Base-by-base conservation (phyloP, 1,140 invertebrate species). In the Drosophila albomicans region DNA sequence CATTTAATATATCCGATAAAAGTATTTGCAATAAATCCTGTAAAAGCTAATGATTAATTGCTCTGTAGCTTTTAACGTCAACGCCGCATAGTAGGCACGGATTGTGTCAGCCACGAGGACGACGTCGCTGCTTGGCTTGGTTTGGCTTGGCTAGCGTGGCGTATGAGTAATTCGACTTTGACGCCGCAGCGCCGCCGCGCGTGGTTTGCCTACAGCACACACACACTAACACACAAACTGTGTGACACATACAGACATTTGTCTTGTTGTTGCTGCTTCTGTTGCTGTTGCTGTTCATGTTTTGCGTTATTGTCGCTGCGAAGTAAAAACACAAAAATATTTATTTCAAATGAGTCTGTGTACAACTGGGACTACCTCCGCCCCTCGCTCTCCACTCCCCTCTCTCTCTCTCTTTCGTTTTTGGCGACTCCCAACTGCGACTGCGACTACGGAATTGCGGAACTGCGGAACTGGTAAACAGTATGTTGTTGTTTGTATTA, bases 1-100 rank as follows among this genome's bases (percentile, higher is more conserved):
- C 85, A 89, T 89, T 89, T 89, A 90, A 89, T 89, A 89, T 89
- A 89, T 89, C 86, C 86, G 85, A 89, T 89, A 90, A 89, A 89
- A 89, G 86, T 89, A 89, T 89, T 89, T 89, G 86, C 86, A 89
- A 89, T 89, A 90, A 89, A 90, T 89, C 86, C 85, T 89, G 86
- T 85, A 89, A 89, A 89, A 89, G 86, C 86, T 89, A 89, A 89
- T 90, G 86, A 89, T 89, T 89, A 89, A 89, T 89, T 89, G 85
- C 85, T 85, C 78, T 89, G 78, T 89, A 88, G 85, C 85, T 88
- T 88, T 88, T 88, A 88, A 88, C 84, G 85, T 88, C 84, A 88
- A 88, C 84, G 84, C 84, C 84, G 85, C 68, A 76, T 81, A 81
- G 73, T 88, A 80, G 84, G 81, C 85, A 89, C 78, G 85, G 84